Evolutionary conservation across 2,113 vertebrate species (phyloP), one percentile per base, ranked within the genome.

Genomic region (Hydrolagus affinis): DNA sequence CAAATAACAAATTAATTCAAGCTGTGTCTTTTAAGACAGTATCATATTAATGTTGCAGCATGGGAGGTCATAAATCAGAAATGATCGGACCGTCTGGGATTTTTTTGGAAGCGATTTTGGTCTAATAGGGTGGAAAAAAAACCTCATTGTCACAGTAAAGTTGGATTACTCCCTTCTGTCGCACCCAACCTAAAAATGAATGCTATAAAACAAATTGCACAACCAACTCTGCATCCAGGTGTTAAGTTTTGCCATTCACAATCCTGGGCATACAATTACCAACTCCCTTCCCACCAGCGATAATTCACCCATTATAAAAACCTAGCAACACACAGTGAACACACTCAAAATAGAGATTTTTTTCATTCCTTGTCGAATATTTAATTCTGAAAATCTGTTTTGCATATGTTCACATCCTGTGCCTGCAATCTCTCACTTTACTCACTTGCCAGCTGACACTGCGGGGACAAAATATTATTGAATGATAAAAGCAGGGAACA

Each of bases 41-140:
- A 83, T 83, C 77, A 28, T 83, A 60, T 66, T 83, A 60, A 83
- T 60, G 64, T 83, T 28, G 64, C 60, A 83, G 77, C 77, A 83
- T 62, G 17, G 30, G 62, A 23, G 56, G 76, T 62, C 23, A 78
- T 78, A 78, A 78, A 62, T 78, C 57, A 83, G 76, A 78, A 44
- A 83, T 2, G 8, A 12, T 12, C 12, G 64, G 62, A 60, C 21
- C 15, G n/a, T 64, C 15, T 25, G n/a, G 25, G 60, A 64, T 64
- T 80, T 80, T 66, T 23, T 59, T 64, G 25, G 15, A 56, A 15
- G 77, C 57, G 23, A 3, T 78, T 59, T 74, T 59, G 56, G 44
- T 78, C 60, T 15, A 78, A 57, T 4, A 3, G 56, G 0, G n/a
- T 23, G 14, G 28, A 8, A 15, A 25, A 66, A 64, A 71, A 2